Base-by-base conservation (phyloP, 2,888 invertebrate species). In the Agonum fuliginosum region DNA sequence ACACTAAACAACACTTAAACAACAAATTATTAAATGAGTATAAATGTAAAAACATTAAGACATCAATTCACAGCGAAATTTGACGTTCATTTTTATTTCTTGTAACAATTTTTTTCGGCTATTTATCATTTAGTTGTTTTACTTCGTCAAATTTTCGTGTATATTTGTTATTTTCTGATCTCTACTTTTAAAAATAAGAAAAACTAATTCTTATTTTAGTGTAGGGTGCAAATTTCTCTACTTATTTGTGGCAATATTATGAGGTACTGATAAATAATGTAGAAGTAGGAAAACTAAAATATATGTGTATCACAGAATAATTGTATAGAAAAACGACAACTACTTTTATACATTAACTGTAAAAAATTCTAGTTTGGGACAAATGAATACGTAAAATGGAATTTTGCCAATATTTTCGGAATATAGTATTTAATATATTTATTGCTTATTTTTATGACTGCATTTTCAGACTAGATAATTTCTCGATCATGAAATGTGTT, bases 301-400 rank as follows among this genome's bases (percentile, higher is more conserved):
- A 5, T 62, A 62, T 62, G 67, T 75, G 75, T 75, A 75, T 75
- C 75, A 75, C 75, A 75, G 75, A 75, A 65, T 48, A 67, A 75
- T 75, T 62, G 46, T 67, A 75, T 72, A 75, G 48, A 75, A 75
- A 75, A 67, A 24, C 37, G 20, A 71, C 41, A 30, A 58, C 72
- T 72, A 72, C 72, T 41, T 34, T 58, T 72, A 41, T 72, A 58
- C 41, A 72, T 43, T 43, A 69, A 69, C 24, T 67, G 67, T 41
- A 67, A 37, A 67, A 67, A 67, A 41, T 41, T 41, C 67, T 67
- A 41, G 37, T 67, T 43, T 41, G 34, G 30, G 30, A 34, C 37
- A 34, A 67, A 67, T 20, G n/a, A 41, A 37, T 41, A 37, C 19
- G 12, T 41, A 0, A 62, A 62, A 62, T 67, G 41, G 22, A 67